Percentiles rank a stretch among this genome's conserved stretches.
Evolutionary conservation across 2,888 invertebrate genomes (phyloP).

Genomic region (Meghimatium bilineatum): DNA sequence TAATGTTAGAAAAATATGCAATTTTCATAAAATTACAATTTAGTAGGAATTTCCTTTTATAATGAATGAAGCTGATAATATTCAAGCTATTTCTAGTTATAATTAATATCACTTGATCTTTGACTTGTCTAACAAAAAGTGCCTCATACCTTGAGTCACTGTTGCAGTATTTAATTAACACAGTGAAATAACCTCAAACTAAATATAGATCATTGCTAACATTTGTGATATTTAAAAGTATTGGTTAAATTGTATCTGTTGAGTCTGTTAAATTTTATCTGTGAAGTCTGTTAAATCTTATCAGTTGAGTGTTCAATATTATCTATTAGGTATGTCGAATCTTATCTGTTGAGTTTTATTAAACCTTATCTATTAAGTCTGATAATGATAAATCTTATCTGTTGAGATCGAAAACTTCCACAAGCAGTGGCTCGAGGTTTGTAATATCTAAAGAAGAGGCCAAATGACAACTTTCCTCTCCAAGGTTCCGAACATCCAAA

Average conservation of each 20-base stretch:
- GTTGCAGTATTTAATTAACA: neutral
- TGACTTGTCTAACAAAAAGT: neutral
- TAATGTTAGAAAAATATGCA: neutral
- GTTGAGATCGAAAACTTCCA: slow-evolving; percentile 68
- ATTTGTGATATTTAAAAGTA: neutral
- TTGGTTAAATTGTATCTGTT: slow-evolving; percentile 5
- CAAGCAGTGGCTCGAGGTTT: slow-evolving; percentile 69
- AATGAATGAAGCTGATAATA: neutral
- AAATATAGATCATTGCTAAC: neutral
- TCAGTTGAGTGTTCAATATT: too few relatives aligned
- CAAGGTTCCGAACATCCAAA: slow-evolving; percentile 76
- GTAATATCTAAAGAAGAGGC: slow-evolving; percentile 65
- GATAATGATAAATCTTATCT: slow-evolving; percentile 24
- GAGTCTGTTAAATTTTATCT: too few relatives aligned
- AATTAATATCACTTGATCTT: neutral
- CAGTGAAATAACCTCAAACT: neutral
- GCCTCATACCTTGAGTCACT: neutral
- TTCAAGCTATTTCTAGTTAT: neutral
- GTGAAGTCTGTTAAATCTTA: too few relatives aligned
- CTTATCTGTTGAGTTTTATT: slow-evolving; percentile 42
- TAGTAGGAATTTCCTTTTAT: neutral
- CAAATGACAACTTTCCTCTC: slow-evolving; percentile 67
- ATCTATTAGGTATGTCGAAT: too few relatives aligned
- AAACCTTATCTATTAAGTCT: too few relatives aligned
- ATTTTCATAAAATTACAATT: neutral